phyloP scores from a whole-genome alignment of 2,888 invertebrate species.

The Neoascia interrupta region DNA sequence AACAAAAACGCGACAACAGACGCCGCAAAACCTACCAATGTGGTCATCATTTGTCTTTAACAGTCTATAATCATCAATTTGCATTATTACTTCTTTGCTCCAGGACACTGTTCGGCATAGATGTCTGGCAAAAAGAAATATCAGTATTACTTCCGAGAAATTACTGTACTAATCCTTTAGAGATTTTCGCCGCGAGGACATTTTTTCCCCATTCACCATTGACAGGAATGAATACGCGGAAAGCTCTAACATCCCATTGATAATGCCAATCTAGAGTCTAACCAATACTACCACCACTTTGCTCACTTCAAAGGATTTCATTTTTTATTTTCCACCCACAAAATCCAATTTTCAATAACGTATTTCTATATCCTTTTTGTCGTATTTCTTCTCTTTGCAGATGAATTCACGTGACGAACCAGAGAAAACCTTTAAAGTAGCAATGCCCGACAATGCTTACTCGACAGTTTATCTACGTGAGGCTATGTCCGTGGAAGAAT shows the following conservation, averaged over 20 bases:
- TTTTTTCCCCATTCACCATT: background rate
- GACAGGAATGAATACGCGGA: background rate
- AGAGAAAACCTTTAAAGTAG: constrained; percentile 93
- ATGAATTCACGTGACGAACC: constrained; percentile 92
- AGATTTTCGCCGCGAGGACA: background rate
- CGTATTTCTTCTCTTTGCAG: constrained; percentile 80
- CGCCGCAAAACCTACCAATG: constrained; percentile 4
- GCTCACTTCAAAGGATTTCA: too few relatives aligned
- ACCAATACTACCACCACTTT: too few relatives aligned
- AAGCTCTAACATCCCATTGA: constrained; percentile 13
- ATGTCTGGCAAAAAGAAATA: background rate
- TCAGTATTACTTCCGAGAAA: background rate
- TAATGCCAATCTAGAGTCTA: constrained; percentile 23
- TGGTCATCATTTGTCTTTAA: constrained; percentile 19
- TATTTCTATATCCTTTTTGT: constrained; percentile 70
- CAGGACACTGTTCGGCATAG: background rate
- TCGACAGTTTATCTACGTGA: constrained; percentile 93
- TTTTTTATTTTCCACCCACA: too few relatives aligned
- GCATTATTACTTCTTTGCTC: constrained; percentile 29
- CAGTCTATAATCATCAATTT: constrained; percentile 30
- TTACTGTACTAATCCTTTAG: background rate
- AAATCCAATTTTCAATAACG: constrained; percentile 18
- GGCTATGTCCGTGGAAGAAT: constrained; percentile 97
- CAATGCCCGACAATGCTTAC: constrained; percentile 90
- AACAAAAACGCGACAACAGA: background rate